Percentiles rank a stretch among this genome's conserved stretches.
Evolutionary conservation across 2,888 invertebrate species (phyloP).

Genomic region (Metacarcinus magister): DNA sequence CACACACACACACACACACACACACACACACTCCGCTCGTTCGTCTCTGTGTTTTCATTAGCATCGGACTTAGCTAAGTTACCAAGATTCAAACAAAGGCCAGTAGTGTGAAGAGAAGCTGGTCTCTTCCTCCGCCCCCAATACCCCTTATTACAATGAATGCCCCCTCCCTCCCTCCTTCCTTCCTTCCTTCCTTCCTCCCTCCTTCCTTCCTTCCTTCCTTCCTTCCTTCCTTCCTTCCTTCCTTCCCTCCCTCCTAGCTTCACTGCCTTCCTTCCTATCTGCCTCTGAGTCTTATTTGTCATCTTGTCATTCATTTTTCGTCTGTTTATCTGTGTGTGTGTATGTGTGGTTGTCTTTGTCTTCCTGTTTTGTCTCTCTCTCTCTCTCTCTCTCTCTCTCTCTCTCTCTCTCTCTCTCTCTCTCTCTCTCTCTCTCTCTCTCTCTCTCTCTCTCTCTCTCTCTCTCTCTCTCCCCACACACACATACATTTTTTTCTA

Average conservation of each 20-base stretch:
- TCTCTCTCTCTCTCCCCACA: neutral
- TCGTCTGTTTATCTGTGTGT: neutral
- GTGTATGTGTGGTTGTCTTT: neutral
- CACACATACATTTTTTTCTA: neutral
- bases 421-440: conserved; percentile 43
- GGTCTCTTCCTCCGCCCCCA: neutral
- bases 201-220: neutral
- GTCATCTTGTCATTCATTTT: neutral
- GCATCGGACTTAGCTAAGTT: neutral
- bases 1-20: neutral
- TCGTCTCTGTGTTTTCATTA: neutral
- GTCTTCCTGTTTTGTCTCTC: no score
- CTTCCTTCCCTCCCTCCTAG: neutral
- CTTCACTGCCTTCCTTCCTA: neutral
- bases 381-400: neutral
- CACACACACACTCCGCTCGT: neutral
- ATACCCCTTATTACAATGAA: neutral
- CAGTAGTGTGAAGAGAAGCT: neutral
- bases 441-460: conserved; percentile 39
- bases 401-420: conserved; percentile 31
- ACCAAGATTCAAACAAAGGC: conserved; percentile 1
- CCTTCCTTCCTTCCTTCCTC: neutral
- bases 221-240: no score
- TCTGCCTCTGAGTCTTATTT: conserved; percentile 8
- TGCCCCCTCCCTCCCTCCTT: neutral